Base-by-base conservation (phyloP, 2,113 vertebrate genomes). In the Seriola rivoliana region DNA sequence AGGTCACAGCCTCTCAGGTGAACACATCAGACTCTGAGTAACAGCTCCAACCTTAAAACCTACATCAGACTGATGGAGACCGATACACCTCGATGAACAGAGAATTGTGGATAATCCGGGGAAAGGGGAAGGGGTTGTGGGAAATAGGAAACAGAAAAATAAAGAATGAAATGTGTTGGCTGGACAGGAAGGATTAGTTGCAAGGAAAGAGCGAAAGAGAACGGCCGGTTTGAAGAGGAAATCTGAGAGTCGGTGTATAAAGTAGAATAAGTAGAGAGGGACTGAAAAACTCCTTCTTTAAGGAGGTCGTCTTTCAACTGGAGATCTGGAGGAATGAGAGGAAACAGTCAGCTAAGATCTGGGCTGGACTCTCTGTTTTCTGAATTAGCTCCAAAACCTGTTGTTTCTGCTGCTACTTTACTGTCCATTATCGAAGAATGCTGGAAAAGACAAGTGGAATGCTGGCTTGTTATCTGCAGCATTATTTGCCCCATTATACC, bases 1-100 rank as follows among this genome's bases (percentile, higher is more conserved):
- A 72, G 87, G 87, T 89, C 85, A 75, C 89, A 85, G 89, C 78
- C 81, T 88, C 85, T 88, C 87, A 73, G 77, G 79, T 90, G 81
- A 77, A 86, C 80, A 67, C 67, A 67, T 65, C 65, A 40, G 73
- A 88, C 80, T 63, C 63, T 14, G 84, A 77, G 86, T 86, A 91
- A 90, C 48, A 44, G 65, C 50, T 73, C 60, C 64, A 71, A 69
- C 64, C 60, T 68, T 68, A 60, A 83, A 73, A 9, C 34, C 50
- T 40, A 1, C 1, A 23, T 72, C 63, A 0, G 59, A 65, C 70
- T 8, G 60, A 70, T 42, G 42, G 48, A 59, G 34, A 54, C 50
- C 7, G 79, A 80, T 76, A 79, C 40, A 72, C 34, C 34, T 64
- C 62, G 11, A 63, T 29, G 8, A 16, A 46, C 46, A 46, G 23